Evolutionary conservation across 2,797 vertebrate genomes (phyloP), one percentile per base, ranked within the genome.

Genomic region (Hypotaenidia philippensis): DNA sequence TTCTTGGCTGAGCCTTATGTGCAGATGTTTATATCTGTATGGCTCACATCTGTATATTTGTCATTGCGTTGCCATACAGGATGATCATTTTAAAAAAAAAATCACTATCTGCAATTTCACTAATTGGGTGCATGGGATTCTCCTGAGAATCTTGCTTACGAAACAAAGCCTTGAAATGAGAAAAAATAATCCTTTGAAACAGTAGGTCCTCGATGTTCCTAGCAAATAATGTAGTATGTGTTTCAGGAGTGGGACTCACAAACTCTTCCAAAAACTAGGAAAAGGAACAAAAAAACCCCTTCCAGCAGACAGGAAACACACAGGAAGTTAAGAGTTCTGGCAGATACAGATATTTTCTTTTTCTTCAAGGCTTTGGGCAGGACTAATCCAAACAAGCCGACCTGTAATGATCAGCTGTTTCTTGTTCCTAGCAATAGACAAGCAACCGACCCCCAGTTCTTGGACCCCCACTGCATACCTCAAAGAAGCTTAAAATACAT

Each of bases 401-500:
- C 11, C 8, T 1, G 2, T 61, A 68, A 57, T 25, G 31, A 74
- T 70, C 60, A 61, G 25, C 55, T 76, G 25, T 71, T 91, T 68
- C 34, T 18, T 71, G 32, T 75, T 79, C 57, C 65, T 72, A 87
- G 56, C 36, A 87, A 76, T 29, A 49, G 65, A 38, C 32, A 87
- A 53, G 32, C 36, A 70, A 66, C 87, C 44, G 27, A 60, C 31
- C 83, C 81, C 60, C 59, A 60, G 10, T 93, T 82, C 78, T 83
- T 77, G n/a, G 57, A 40, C 63, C 31, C 55, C 60, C 59, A 63
- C 65, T 22, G 32, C 64, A 72, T 26, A 87, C 68, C 92, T 96
- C 70, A 87, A 59, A 94, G 74, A 60, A 95, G 66, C 90, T 96
- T 96, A 87, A 94, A 96, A 89, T 92, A 91, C 66, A 55, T 94